These are phyloP conservation scores for Microdon myrmicae DNA, from an alignment of 2,888 invertebrate genomes.

Conservation along the genomic window DNA sequence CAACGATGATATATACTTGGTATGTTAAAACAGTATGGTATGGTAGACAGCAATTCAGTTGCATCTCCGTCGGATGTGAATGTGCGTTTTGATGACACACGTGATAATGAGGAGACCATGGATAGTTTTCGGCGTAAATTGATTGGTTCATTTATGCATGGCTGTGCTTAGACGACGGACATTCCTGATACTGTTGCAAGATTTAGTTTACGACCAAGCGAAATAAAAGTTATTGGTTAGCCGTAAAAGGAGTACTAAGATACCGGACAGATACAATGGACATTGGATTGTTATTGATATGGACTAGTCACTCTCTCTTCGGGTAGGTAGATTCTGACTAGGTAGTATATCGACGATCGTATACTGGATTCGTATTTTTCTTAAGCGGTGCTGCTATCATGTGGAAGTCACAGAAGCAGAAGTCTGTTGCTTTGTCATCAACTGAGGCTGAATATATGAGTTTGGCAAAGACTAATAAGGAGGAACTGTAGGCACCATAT, in stretches of 20 bases:
- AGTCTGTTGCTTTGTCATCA: conserved; percentile 12
- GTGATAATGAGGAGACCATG: no score
- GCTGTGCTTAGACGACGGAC: not conserved
- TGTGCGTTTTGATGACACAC: no score
- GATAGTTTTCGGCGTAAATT: no score
- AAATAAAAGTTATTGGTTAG: not conserved
- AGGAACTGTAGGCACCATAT: conserved; percentile 12
- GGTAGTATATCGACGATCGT: conserved; percentile 12
- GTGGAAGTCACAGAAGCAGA: conserved; percentile 1
- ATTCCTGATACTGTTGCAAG: no score
- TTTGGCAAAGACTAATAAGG: conserved; percentile 16
- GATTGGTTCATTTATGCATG: conserved; percentile 1
- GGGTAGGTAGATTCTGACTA: conserved; percentile 24
- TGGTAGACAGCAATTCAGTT: no score
- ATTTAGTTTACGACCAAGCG: not conserved
- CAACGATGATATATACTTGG: no score
- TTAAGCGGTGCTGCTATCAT: not conserved
- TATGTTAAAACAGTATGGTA: no score
- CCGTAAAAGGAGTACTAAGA: not conserved
- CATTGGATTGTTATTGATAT: not conserved
- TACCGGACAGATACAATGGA: not conserved
- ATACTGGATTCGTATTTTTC: conserved; percentile 2
- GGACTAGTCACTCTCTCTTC: conserved; percentile 5
- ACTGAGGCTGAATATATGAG: no score
- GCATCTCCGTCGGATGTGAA: no score